phyloP scores from a whole-genome alignment of 2,888 invertebrate species.

The Allacma fusca region DNA sequence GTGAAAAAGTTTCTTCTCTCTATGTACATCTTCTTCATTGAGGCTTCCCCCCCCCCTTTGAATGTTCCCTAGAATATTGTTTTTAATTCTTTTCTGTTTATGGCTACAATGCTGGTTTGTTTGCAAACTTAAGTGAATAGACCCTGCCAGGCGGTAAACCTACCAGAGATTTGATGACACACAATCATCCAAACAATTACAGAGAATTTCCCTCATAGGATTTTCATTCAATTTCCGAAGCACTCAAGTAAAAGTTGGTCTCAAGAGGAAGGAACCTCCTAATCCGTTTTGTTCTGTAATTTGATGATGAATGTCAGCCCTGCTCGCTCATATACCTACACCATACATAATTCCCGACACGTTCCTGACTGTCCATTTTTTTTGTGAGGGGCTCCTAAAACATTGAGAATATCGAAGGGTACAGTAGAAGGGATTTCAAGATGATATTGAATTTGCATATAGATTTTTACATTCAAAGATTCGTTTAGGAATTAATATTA shows the following conservation, averaged over 20 bases:
- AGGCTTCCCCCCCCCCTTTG: neutral
- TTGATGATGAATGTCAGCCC: neutral
- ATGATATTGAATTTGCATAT: no score
- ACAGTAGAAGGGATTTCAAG: no score
- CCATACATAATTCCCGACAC: no score
- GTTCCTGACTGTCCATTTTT: no score
- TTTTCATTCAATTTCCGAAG: neutral
- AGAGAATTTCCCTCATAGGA: neutral
- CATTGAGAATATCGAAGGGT: no score
- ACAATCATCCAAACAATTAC: neutral
- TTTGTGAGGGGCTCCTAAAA: no score
- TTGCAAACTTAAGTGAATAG: neutral
- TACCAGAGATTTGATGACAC: neutral
- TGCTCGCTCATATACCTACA: no score
- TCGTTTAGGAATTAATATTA: no score
- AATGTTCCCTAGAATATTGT: neutral
- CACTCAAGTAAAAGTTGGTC: neutral
- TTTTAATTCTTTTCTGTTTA: neutral
- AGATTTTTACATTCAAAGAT: no score
- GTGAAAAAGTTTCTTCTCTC: neutral
- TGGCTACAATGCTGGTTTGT: neutral
- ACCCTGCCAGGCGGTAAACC: neutral
- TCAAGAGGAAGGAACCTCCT: neutral
- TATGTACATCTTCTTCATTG: neutral
- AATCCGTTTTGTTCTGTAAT: neutral